phyloP scores from a whole-genome alignment of 2,888 invertebrate species.

The Lapara coniferarum region DNA sequence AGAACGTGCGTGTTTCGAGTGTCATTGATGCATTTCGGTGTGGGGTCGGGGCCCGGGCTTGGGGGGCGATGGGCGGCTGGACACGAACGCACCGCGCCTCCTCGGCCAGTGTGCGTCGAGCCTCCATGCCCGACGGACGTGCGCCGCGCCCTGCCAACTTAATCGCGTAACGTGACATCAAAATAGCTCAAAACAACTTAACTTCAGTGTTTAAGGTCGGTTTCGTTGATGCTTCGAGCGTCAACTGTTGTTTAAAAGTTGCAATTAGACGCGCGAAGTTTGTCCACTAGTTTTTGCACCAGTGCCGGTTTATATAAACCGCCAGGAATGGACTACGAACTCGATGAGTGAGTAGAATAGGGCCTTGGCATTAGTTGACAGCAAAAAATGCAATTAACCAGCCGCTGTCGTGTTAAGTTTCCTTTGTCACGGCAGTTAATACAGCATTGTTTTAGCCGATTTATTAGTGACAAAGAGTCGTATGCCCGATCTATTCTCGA shows the following conservation, averaged over 20 bases:
- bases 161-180: slow-evolving; percentile 71
- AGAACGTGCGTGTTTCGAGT: slow-evolving; percentile 79
- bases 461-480: slow-evolving; percentile 53
- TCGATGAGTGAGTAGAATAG: slow-evolving; percentile 74
- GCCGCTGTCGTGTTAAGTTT: slow-evolving; percentile 71
- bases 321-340: slow-evolving; percentile 77
- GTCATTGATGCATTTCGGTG: slow-evolving; percentile 83
- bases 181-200: slow-evolving; percentile 51
- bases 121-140: slow-evolving; percentile 65
- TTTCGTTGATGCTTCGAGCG: slow-evolving; percentile 59
- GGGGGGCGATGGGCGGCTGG: slow-evolving; percentile 59
- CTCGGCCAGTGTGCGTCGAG: slow-evolving; percentile 75
- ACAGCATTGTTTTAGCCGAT: slow-evolving; percentile 77
- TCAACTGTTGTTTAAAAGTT: slow-evolving; percentile 45
- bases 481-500: slow-evolving; percentile 23
- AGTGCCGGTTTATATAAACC: slow-evolving; percentile 71
- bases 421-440: slow-evolving; percentile 77
- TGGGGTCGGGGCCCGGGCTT: slow-evolving; percentile 59
- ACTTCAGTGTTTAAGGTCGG: slow-evolving; percentile 61
- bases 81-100: slow-evolving; percentile 52
- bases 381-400: slow-evolving; percentile 79
- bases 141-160: slow-evolving; percentile 74
- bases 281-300: slow-evolving; percentile 67
- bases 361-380: slow-evolving; percentile 79
- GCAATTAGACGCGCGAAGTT: slow-evolving; percentile 58